Evolutionary conservation across 2,888 invertebrate species (phyloP), one percentile per base, ranked within the genome.

Genomic region (Dascillus cervinus): DNA sequence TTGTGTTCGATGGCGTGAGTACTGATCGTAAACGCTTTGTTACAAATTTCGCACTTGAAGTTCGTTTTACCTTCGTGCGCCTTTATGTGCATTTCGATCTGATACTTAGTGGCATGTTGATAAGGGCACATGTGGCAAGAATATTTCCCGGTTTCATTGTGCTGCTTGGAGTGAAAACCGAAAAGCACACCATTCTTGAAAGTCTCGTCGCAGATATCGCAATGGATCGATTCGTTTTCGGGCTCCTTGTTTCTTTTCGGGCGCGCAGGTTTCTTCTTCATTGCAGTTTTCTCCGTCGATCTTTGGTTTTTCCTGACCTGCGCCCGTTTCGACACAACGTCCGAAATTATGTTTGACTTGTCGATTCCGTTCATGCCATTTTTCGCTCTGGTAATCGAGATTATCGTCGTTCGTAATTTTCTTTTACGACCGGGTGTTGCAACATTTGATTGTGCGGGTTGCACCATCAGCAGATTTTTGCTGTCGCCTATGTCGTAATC

Each of bases 121-220:
- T 22, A n/a, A 4, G 28, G 25, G 21, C 41, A 41, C 2, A 38
- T 13, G 1, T 35, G 28, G 17, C 34, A 34, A 13, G 29, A 30
- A 9, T 28, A 37, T 12, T 13, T 3, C 2, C 29, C 11, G 5
- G 26, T 21, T 4, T 15, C 22, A 11, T 13, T 19, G 11, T 36
- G 36, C 3, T n/a, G 37, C 15, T 44, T 40, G 23, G 43, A 25
- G 5, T 41, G 39, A 11, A 43, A 36, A 3, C 33, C 38, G 20
- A 44, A 42, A 13, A 38, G 31, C 5, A 44, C 30, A 12, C 39
- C 22, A 20, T 34, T 46, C 20, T 39, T 44, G 26, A 44, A 46
- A n/a, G 31, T 31, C 13, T 29, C 37, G 1, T 35, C 10, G 23
- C 46, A 46, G 13, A 34, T 30, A 13, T 41, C 41, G 29, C 23